Percentiles rank a stretch among this genome's conserved stretches.
Conservation (phyloP, 2,888 invertebrate species). For the Xanthia togata region DNA sequence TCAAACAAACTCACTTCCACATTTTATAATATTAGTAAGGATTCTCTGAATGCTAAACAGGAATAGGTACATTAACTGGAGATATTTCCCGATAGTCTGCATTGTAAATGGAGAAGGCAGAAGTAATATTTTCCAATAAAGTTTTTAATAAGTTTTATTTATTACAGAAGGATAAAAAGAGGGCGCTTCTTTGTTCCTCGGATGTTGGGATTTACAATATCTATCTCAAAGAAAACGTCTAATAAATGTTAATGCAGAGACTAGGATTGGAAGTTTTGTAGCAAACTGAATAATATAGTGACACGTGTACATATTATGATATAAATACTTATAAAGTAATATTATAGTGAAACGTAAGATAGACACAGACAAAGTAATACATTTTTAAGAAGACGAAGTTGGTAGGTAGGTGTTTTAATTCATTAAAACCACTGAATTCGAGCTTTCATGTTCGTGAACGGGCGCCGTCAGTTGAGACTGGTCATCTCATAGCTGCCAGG, state of each 20-base stretch:
- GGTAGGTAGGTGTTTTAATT: background rate
- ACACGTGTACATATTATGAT: background rate
- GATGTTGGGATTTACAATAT: background rate
- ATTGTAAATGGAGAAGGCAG: background rate
- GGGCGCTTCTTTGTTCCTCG: background rate
- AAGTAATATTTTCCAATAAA: slow-evolving; percentile 7
- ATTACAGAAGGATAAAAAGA: background rate
- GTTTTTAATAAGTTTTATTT: slow-evolving; percentile 2
- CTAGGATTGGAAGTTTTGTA: slow-evolving; percentile 13
- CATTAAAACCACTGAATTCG: background rate
- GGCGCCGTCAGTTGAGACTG: no score
- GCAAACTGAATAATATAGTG: slow-evolving; percentile 5
- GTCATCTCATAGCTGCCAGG: no score
- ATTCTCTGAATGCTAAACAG: background rate
- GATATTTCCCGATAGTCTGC: background rate
- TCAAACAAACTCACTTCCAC: no score
- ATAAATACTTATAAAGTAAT: slow-evolving; percentile 4
- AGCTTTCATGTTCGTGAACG: no score
- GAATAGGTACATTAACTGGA: slow-evolving; percentile 3
- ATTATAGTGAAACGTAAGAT: background rate
- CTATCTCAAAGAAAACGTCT: background rate
- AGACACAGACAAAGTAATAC: background rate
- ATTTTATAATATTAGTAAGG: no score
- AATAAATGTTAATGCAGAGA: slow-evolving; percentile 4
- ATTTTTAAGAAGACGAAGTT: background rate